phyloP scores from a whole-genome alignment of 2,888 invertebrate genomes.

The Dysmachus trigonus region DNA sequence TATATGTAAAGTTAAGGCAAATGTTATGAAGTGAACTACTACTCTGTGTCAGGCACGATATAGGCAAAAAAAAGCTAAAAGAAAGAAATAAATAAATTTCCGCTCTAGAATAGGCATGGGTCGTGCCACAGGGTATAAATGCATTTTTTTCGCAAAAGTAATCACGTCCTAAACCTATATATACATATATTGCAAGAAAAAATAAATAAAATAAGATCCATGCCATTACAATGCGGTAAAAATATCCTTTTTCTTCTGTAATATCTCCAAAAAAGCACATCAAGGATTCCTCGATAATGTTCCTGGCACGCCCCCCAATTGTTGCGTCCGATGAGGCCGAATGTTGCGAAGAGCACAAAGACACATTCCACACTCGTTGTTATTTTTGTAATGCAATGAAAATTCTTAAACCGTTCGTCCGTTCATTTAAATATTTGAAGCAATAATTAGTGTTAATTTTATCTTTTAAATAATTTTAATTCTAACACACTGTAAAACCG shows the following conservation, averaged over 20 bases:
- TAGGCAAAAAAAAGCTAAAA: background rate
- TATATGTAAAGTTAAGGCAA: constrained; percentile 20
- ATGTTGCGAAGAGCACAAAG: background rate
- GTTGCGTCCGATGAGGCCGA: background rate
- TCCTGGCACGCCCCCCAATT: background rate
- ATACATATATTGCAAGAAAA: background rate
- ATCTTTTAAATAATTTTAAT: constrained; percentile 14
- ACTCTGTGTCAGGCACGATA: constrained; percentile 6
- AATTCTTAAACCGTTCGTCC: constrained; percentile 30
- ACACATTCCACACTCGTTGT: constrained; percentile 5
- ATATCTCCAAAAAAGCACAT: background rate
- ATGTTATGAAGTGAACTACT: constrained; percentile 5
- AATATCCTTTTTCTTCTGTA: background rate
- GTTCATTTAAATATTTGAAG: constrained; percentile 28
- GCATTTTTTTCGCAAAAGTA: background rate
- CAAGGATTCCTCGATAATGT: background rate
- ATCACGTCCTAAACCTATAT: background rate
- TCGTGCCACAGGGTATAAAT: background rate
- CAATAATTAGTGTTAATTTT: constrained; percentile 40
- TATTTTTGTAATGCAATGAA: constrained; percentile 13
- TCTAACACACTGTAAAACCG: background rate
- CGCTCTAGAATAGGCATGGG: background rate
- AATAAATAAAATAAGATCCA: background rate
- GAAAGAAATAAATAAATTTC: background rate
- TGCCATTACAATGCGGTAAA: background rate